Evolutionary conservation across 1,140 invertebrate species (phyloP).

Genomic region (Hylyphantes graminicola): DNA sequence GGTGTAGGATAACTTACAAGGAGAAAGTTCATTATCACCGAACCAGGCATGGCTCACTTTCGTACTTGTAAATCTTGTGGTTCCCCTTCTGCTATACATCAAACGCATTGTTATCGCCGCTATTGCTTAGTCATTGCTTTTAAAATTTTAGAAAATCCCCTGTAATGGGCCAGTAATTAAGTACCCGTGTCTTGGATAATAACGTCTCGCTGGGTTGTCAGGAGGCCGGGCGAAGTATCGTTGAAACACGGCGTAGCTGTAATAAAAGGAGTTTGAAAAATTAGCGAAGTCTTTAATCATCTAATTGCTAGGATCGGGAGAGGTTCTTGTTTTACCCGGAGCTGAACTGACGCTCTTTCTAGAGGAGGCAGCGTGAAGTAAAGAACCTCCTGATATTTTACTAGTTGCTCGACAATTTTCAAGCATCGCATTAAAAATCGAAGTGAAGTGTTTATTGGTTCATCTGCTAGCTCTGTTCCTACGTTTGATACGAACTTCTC

Average conservation of each 20-base stretch:
- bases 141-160: background rate
- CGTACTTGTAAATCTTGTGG: conserved; percentile 39
- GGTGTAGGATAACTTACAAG: background rate
- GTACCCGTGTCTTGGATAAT: conserved; percentile 44
- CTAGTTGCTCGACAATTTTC: no score
- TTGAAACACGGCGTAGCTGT: background rate
- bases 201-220: conserved; percentile 56
- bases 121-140: no score
- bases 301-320: conserved; percentile 41
- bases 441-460: no score
- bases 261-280: conserved; percentile 50
- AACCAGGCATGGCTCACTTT: conserved; percentile 3
- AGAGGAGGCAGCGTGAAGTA: background rate
- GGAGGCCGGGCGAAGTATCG: conserved; percentile 43
- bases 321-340: conserved; percentile 30
- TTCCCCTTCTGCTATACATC: conserved; percentile 41
- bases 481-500: no score
- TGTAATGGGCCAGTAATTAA: conserved; percentile 47
- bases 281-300: conserved; percentile 57
- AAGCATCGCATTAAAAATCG: no score
- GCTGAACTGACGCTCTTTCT: conserved; percentile 29
- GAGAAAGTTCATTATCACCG: conserved; percentile 50
- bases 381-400: no score
- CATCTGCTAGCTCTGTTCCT: no score
- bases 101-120: conserved; percentile 47